Percentiles rank a stretch among this genome's conserved stretches.
These are phyloP conservation scores for Porites divaricata DNA, from an alignment of 92 coral and sea anemone genomes.

Conservation along the genomic window DNA sequence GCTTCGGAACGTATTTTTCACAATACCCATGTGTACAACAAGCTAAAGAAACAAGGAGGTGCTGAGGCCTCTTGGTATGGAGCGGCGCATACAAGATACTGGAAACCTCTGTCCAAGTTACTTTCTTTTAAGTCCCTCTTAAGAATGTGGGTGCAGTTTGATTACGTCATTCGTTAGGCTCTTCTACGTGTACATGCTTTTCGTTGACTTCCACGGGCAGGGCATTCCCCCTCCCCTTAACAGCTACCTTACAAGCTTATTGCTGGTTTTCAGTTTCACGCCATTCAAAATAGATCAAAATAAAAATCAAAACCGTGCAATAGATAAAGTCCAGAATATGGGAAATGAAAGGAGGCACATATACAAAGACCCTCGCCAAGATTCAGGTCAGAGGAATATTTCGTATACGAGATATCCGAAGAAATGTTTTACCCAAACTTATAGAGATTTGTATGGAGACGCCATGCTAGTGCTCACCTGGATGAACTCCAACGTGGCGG, in stretches of 20 bases:
- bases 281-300: too few relatives aligned
- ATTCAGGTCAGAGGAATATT: too few relatives aligned
- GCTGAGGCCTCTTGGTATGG: neutral
- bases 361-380: too few relatives aligned
- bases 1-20: slow-evolving; percentile 1
- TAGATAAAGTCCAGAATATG: too few relatives aligned
- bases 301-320: too few relatives aligned
- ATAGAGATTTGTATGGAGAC: too few relatives aligned
- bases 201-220: neutral
- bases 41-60: neutral
- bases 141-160: neutral
- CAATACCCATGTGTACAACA: neutral
- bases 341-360: too few relatives aligned
- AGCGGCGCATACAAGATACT: neutral
- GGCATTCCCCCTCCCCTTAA: neutral
- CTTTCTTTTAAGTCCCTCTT: neutral
- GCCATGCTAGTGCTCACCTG: too few relatives aligned
- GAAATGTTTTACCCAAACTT: too few relatives aligned
- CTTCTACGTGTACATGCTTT: neutral
- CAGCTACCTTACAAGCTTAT: neutral
- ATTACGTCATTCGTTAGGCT: neutral
- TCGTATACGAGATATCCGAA: too few relatives aligned
- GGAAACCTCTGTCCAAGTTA: slow-evolving; percentile 1
- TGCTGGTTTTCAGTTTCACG: too few relatives aligned
- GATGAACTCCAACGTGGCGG: too few relatives aligned